phyloP scores from a whole-genome alignment of 2,113 vertebrate genomes.

The Tragelaphus strepsiceros region DNA sequence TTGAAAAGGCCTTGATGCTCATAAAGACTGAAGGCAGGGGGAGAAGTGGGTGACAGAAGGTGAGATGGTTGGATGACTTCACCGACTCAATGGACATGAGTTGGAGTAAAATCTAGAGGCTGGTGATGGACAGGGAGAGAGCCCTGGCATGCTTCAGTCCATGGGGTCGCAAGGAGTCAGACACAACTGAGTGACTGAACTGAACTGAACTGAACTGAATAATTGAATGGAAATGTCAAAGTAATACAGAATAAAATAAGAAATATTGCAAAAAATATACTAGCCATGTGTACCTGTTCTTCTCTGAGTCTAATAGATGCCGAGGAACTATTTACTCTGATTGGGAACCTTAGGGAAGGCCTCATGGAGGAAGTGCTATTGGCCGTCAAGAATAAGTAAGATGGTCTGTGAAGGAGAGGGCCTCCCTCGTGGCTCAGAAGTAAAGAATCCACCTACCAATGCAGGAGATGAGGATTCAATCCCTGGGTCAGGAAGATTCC shows the following conservation, averaged over 20 bases:
- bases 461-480: background rate
- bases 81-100: background rate
- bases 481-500: background rate
- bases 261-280: background rate
- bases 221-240: background rate
- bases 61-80: background rate
- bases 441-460: background rate
- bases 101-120: background rate
- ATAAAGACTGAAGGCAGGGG: background rate
- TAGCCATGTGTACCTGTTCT: background rate
- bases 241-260: background rate
- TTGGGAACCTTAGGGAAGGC: background rate
- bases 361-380: background rate
- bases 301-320: background rate
- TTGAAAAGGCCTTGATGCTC: background rate
- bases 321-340: background rate
- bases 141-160: background rate
- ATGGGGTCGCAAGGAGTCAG: background rate
- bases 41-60: background rate
- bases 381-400: background rate
- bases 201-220: background rate
- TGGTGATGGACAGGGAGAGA: background rate
- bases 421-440: background rate
- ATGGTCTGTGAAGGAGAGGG: background rate
- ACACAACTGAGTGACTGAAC: background rate